Conservation (phyloP, 2,797 vertebrate genomes). For the Oceanodroma leucorhoa region DNA sequence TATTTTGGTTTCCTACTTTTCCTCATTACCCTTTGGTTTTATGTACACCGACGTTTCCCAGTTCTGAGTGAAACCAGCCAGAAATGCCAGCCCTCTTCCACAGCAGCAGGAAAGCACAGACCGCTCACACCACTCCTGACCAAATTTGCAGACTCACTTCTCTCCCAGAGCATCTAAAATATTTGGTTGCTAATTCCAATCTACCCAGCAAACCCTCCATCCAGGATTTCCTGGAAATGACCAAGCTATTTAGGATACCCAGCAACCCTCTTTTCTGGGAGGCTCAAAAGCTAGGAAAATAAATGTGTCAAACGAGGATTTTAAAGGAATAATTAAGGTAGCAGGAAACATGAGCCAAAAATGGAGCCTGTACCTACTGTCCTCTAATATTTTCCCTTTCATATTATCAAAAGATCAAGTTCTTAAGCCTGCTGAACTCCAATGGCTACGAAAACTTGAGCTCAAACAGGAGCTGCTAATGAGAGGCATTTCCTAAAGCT, state of each 20-base stretch:
- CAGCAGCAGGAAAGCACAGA: background rate
- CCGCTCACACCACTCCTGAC: background rate
- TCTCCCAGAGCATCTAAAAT: background rate
- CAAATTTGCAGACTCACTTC: background rate
- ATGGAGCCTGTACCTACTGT: background rate
- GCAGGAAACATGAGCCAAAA: conserved; percentile 27
- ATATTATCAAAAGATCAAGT: conserved; percentile 32
- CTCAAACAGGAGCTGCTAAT: conserved; percentile 51
- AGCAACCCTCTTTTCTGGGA: background rate
- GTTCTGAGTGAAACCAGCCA: background rate
- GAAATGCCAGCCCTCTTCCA: background rate
- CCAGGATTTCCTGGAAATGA: background rate
- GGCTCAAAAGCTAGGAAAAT: background rate
- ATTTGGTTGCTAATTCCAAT: background rate
- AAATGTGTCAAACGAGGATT: background rate
- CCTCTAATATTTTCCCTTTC: conserved; percentile 57
- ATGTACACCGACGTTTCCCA: background rate
- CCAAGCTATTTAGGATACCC: background rate
- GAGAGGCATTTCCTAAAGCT: conserved; percentile 59
- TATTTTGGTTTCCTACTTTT: background rate
- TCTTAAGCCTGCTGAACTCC: conserved; percentile 24
- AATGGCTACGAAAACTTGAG: conserved; percentile 38
- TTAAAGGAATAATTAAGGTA: conserved; percentile 20
- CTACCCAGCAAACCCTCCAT: background rate
- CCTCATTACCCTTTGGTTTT: background rate